phyloP scores from a whole-genome alignment of 2,113 vertebrate species.

The Cygnus buccinator region DNA sequence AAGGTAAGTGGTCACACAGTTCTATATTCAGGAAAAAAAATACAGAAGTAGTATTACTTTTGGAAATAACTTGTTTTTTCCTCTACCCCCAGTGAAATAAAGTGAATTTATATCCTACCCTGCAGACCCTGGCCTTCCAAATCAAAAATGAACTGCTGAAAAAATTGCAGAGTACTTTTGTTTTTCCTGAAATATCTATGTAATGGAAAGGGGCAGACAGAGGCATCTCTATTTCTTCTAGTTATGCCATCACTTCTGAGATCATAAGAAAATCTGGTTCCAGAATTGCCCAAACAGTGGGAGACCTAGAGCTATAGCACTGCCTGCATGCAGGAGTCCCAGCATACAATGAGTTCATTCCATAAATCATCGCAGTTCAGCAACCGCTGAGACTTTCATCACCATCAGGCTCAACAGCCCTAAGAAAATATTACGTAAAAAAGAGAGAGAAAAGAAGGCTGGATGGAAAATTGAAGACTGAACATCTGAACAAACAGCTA shows the following conservation, averaged over 20 bases:
- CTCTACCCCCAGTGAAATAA: not conserved
- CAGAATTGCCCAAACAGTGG: accelerated
- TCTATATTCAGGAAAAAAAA: not conserved
- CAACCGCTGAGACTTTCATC: not conserved
- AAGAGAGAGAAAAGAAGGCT: not conserved
- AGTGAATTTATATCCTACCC: not conserved
- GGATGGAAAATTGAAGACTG: not conserved
- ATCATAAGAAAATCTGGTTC: not conserved
- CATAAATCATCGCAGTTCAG: not conserved
- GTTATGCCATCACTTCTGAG: not conserved
- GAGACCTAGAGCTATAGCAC: not conserved
- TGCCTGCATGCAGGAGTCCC: not conserved
- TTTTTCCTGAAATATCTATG: not conserved
- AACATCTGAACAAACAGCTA: not conserved
- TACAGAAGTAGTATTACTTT: not conserved
- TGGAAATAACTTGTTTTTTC: not conserved
- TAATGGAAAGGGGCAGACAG: not conserved
- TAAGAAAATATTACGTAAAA: not conserved
- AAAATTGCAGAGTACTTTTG: not conserved
- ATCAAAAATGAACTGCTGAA: not conserved
- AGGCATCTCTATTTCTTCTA: not conserved
- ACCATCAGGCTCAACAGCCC: too few species aligned
- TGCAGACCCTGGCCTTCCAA: not conserved
- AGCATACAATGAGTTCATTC: accelerated
- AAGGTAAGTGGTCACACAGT: not conserved